Conservation (phyloP, 2,888 invertebrate species). For the Tribolium freemani region DNA sequence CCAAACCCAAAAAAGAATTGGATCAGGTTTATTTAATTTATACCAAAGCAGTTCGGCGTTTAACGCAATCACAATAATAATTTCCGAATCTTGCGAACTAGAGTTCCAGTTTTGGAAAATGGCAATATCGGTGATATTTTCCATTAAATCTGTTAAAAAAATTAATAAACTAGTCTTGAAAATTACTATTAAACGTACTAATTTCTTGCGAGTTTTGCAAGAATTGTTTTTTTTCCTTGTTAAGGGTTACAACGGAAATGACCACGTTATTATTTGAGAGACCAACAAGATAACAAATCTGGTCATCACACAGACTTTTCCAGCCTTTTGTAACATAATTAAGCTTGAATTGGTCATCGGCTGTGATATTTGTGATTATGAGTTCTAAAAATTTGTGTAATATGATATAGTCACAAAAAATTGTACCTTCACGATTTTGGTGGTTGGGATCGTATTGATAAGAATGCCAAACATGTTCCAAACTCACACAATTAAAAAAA, state of each 20-base stretch:
- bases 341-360: slow-evolving; percentile 48
- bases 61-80: slow-evolving; percentile 21
- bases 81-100: not conserved
- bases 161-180: too few relatives aligned
- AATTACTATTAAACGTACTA: not conserved
- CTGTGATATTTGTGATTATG: slow-evolving; percentile 49
- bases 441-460: slow-evolving; percentile 62
- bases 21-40: slow-evolving; percentile 46
- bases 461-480: slow-evolving; percentile 59
- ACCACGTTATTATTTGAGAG: slow-evolving; percentile 17
- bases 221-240: slow-evolving; percentile 42
- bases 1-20: slow-evolving; percentile 53
- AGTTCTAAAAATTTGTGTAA: slow-evolving; percentile 50
- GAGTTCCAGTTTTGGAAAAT: slow-evolving; percentile 26
- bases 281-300: slow-evolving; percentile 50
- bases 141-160: slow-evolving; percentile 45
- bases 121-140: slow-evolving; percentile 48
- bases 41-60: slow-evolving; percentile 60
- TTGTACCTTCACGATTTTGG: slow-evolving; percentile 67
- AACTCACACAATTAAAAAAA: slow-evolving; percentile 22
- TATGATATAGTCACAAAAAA: not conserved
- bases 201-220: slow-evolving; percentile 35
- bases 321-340: slow-evolving; percentile 50
- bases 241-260: slow-evolving; percentile 39
- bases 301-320: slow-evolving; percentile 53